A percentile compares a stretch with the other conserved stretches of the same genome.
phyloP scores from a whole-genome alignment of 2,888 invertebrate genomes.

The Cephus runcator region DNA sequence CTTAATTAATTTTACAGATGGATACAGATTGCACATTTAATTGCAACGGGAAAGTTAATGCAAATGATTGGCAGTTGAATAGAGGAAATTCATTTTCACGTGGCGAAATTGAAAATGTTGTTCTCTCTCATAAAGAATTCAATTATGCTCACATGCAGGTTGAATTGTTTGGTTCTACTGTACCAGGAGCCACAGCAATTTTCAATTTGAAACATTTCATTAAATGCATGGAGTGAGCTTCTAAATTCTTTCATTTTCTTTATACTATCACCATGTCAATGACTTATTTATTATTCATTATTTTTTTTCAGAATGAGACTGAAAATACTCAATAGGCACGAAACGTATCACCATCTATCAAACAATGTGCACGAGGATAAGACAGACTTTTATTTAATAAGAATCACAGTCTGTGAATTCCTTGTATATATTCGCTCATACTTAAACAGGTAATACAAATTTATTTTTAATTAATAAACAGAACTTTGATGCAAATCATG shows the following conservation, averaged over 20 bases:
- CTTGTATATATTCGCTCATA: constrained; percentile 47
- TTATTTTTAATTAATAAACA: not conserved
- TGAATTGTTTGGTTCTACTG: constrained; percentile 40
- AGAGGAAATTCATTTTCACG: constrained; percentile 34
- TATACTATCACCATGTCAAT: not conserved
- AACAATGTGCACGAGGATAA: constrained; percentile 16
- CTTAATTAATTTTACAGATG: constrained; percentile 32
- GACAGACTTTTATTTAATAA: constrained; percentile 41
- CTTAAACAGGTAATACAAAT: constrained; percentile 41
- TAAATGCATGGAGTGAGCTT: constrained; percentile 50
- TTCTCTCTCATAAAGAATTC: constrained; percentile 29
- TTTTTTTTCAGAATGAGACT: constrained; percentile 43
- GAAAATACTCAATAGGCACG: constrained; percentile 43
- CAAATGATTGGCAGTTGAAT: constrained; percentile 51
- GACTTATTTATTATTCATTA: not conserved
- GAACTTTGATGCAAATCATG: constrained; percentile 2
- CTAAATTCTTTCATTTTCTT: not conserved
- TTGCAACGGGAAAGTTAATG: constrained; percentile 56
- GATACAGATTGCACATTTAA: constrained; percentile 40
- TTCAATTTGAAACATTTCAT: constrained; percentile 49
- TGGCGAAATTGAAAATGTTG: constrained; percentile 45
- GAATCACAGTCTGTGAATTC: constrained; percentile 47
- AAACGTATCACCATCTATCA: constrained; percentile 30
- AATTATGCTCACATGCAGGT: constrained; percentile 25
- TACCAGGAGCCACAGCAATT: constrained; percentile 44